A percentile compares a stretch with the other conserved stretches of the same genome.
Evolutionary conservation across 2,113 vertebrate genomes (phyloP).

Genomic region (Telmatochromis sp.): DNA sequence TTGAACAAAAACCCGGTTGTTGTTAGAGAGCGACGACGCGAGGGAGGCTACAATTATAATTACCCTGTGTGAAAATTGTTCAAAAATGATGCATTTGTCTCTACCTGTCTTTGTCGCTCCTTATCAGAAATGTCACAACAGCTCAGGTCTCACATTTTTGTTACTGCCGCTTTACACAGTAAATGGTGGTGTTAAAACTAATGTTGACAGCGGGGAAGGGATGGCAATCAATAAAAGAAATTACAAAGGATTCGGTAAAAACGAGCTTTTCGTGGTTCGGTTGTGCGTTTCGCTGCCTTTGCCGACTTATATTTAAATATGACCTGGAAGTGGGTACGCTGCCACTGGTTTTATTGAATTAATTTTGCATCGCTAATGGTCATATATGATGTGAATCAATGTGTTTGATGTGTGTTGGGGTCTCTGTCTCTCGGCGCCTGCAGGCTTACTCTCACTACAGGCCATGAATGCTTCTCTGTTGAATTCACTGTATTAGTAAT

Average conservation of each 20-base stretch:
- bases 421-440: background rate
- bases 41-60: constrained; percentile 5
- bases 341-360: background rate
- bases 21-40: background rate
- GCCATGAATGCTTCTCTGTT: constrained; percentile 53
- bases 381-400: constrained; percentile 13
- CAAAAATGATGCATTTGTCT: constrained; percentile 14
- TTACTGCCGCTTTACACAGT: background rate
- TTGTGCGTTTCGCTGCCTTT: background rate
- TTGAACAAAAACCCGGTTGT: background rate
- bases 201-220: background rate
- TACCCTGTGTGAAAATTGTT: constrained; percentile 3
- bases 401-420: constrained; percentile 7
- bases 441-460: background rate
- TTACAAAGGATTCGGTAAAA: background rate
- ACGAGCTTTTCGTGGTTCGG: background rate
- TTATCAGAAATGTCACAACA: constrained; percentile 14
- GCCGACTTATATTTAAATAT: constrained; percentile 30
- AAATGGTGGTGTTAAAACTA: background rate
- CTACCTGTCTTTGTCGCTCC: background rate
- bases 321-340: constrained; percentile 16
- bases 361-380: background rate
- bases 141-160: background rate
- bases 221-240: constrained; percentile 24
- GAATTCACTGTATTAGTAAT: constrained; percentile 58